Base-by-base conservation (phyloP, 1,140 invertebrate species). In the Drosophila triauraria region DNA sequence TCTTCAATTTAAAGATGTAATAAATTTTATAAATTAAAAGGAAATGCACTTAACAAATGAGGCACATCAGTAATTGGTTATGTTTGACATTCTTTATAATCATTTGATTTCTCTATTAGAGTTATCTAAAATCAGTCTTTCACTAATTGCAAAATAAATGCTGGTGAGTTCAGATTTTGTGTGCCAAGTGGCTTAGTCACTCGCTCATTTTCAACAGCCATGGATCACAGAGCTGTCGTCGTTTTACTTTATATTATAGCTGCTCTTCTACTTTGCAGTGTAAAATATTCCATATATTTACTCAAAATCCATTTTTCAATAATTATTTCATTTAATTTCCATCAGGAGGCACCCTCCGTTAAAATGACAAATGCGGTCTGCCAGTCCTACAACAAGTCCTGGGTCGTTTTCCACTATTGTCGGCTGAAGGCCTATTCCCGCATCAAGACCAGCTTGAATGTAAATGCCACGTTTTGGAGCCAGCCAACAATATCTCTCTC, bases 291-390 rank as follows among this genome's bases (percentile, higher is more conserved):
- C 5, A 12, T 0, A 15, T 25, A 15, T 0, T 35, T 4, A 12
- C 4, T 53, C n/a, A 2, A 1, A 32, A 13, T 20, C 4, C 0
- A 20, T 20, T 20, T 20, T 1, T 20, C 0, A 6, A 4, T 0
- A 12, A 13, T 23, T 17, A 53, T 10, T n/a, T 4, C 23, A 23
- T 5, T 48, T 5, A 7, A 48, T 30, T 17, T 9, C 0, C 3
- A 46, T 4, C 13, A 70, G 67, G 63, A 69, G n/a, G 46, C 62
- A 25, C n/a, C 13, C 1, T 30, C 5, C 12, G 44, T 30, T 9
- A 76, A 76, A 53, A 54, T 76, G 68, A 76, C 74, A 48, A n/a
- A 76, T 58, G 69, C 46, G 0, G 40, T 64, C 4, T 76, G 74
- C 12, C 30, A 23, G 32, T 65, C 69, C 1, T 65, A 56, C 30